phyloP scores from a whole-genome alignment of 2,888 invertebrate species.

The Timema podura region DNA sequence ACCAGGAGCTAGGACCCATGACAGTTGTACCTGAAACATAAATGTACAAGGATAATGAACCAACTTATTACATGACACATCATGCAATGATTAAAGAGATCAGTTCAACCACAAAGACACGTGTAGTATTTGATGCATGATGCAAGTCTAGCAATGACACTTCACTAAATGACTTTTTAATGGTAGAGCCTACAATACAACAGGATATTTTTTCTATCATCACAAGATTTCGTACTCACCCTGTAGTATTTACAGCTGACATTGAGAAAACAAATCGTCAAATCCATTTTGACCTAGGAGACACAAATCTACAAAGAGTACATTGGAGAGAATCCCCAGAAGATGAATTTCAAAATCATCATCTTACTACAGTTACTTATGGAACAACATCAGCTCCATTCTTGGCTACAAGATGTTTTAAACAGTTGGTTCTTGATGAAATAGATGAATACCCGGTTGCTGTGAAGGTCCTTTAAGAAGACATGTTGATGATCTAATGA shows the following conservation, averaged over 20 bases:
- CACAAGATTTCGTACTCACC: neutral
- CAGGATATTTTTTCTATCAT: neutral
- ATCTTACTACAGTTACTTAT: conserved; percentile 13
- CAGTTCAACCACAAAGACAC: neutral
- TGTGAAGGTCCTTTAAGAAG: neutral
- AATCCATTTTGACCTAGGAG: neutral
- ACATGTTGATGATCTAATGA: neutral
- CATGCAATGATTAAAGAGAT: neutral
- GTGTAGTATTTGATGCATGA: neutral
- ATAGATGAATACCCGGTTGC: neutral
- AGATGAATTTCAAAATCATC: neutral
- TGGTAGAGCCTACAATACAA: neutral
- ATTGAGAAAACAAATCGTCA: conserved; percentile 2
- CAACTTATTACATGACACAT: neutral
- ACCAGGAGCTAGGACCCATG: neutral
- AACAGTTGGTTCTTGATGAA: neutral
- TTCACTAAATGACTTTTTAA: neutral
- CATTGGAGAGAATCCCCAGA: neutral
- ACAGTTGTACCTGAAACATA: neutral
- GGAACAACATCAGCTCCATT: conserved; percentile 7
- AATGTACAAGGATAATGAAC: neutral
- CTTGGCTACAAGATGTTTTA: neutral
- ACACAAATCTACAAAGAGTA: conserved; percentile 11
- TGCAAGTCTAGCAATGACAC: neutral
- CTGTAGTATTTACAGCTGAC: conserved; percentile 1